Evolutionary conservation across 2,888 invertebrate species (phyloP).

Genomic region (Ennomos fuscantarius): DNA sequence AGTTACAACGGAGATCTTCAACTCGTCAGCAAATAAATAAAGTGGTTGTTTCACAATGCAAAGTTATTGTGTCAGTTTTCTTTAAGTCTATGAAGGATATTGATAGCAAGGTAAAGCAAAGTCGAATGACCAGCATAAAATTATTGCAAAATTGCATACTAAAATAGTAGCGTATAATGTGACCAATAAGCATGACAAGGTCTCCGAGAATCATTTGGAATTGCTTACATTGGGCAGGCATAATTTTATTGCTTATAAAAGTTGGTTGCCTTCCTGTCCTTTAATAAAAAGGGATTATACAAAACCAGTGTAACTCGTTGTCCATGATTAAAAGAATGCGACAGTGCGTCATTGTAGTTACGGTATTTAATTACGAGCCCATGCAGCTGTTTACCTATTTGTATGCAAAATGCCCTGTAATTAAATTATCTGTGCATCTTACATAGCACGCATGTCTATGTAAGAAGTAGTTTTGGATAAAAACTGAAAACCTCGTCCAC

Average conservation of each 20-base stretch:
- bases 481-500: conserved; percentile 54
- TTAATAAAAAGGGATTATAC: background rate
- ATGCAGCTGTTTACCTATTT: conserved; percentile 24
- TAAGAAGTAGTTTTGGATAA: conserved; percentile 33
- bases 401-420: conserved; percentile 9
- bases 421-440: conserved; percentile 22
- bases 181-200: conserved; percentile 2
- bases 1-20: background rate
- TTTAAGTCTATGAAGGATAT: conserved; percentile 44
- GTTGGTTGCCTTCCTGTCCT: background rate
- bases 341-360: conserved; percentile 3
- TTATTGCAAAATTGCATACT: conserved; percentile 35
- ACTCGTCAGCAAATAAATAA: conserved; percentile 5
- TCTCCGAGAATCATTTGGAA: background rate
- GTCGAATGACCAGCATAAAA: conserved; percentile 29
- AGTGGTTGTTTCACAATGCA: conserved; percentile 40
- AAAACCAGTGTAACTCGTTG: background rate
- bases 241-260: background rate
- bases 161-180: background rate
- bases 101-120: conserved; percentile 28
- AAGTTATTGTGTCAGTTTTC: conserved; percentile 37
- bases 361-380: conserved; percentile 18
- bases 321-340: conserved; percentile 9
- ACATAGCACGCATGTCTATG: conserved; percentile 21
- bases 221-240: background rate